phyloP scores from a whole-genome alignment of 1,140 invertebrate genomes.

The Drosophila varians region DNA sequence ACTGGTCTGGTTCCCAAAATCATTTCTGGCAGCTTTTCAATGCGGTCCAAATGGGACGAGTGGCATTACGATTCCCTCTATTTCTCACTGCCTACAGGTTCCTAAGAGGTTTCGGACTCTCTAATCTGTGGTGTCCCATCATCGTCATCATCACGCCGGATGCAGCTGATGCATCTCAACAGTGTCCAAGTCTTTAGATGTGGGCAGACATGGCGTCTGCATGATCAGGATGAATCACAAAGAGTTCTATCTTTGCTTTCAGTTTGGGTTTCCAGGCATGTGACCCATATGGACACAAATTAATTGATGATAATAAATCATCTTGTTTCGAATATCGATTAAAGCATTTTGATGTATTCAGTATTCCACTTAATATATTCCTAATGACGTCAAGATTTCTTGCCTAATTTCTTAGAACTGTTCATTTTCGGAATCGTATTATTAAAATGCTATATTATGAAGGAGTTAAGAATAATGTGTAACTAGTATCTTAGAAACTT shows the following conservation, averaged over 20 bases:
- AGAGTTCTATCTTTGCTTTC: not conserved
- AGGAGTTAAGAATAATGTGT: not conserved
- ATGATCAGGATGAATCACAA: slow-evolving; percentile 36
- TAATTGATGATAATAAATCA: slow-evolving; percentile 1
- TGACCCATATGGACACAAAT: not conserved
- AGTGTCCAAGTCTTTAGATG: slow-evolving; percentile 5
- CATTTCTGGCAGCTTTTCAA: slow-evolving; percentile 68
- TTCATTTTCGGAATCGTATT: not conserved
- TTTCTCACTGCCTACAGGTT: slow-evolving; percentile 3
- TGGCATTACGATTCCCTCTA: slow-evolving; percentile 3
- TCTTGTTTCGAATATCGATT: not conserved
- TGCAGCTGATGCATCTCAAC: slow-evolving; percentile 22
- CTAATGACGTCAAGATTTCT: not conserved
- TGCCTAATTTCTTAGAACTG: not conserved
- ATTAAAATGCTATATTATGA: not conserved
- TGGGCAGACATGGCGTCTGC: slow-evolving; percentile 59
- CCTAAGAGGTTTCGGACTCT: not conserved
- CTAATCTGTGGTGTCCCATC: slow-evolving; percentile 2
- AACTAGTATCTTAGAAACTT: not conserved
- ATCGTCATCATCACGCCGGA: slow-evolving; percentile 11
- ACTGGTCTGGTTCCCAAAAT: slow-evolving; percentile 29
- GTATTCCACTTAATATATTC: too few relatives aligned
- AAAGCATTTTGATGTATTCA: not conserved
- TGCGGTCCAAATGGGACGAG: slow-evolving; percentile 38
- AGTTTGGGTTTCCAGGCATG: not conserved